phyloP scores from a whole-genome alignment of 1,140 invertebrate species.

The Mercenaria mercenaria region DNA sequence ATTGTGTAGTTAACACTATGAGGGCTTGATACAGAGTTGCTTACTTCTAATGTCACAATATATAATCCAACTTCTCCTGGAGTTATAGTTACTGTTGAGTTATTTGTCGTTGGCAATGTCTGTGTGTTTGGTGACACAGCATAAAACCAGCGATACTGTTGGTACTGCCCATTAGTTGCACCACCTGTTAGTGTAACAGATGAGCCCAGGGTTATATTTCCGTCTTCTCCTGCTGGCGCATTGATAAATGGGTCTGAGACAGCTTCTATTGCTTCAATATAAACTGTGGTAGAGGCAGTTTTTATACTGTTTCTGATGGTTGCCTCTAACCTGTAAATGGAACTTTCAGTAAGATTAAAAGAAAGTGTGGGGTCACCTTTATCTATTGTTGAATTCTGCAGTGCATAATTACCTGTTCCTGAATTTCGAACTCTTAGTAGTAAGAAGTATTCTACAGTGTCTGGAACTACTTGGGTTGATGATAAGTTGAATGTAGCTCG shows the following conservation, averaged over 20 bases:
- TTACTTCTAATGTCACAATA: constrained; percentile 67
- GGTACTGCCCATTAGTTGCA: constrained; percentile 10
- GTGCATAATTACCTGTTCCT: background rate
- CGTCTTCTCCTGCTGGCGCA: constrained; percentile 1
- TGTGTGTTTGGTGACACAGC: constrained; percentile 1
- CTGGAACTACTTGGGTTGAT: background rate
- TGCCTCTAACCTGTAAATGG: background rate
- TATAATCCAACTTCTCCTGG: constrained; percentile 55
- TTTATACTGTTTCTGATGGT: background rate
- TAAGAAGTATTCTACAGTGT: constrained; percentile 15
- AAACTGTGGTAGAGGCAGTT: background rate
- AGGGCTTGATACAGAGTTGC: constrained; percentile 71
- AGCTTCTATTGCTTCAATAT: constrained; percentile 16
- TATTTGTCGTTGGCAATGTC: background rate
- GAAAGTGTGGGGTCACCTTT: background rate
- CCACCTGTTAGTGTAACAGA: constrained; percentile 33
- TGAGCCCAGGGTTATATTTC: constrained; percentile 12
- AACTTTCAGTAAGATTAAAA: background rate
- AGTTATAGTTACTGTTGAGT: constrained; percentile 19
- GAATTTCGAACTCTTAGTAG: background rate
- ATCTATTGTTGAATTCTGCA: background rate
- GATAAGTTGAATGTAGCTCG: background rate
- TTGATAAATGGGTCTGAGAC: constrained; percentile 37
- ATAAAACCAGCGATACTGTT: constrained; percentile 8
- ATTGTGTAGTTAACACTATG: constrained; percentile 62